These are phyloP conservation scores for Criorhina ranunculi DNA, from an alignment of 2,888 invertebrate genomes.

Conservation along the genomic window DNA sequence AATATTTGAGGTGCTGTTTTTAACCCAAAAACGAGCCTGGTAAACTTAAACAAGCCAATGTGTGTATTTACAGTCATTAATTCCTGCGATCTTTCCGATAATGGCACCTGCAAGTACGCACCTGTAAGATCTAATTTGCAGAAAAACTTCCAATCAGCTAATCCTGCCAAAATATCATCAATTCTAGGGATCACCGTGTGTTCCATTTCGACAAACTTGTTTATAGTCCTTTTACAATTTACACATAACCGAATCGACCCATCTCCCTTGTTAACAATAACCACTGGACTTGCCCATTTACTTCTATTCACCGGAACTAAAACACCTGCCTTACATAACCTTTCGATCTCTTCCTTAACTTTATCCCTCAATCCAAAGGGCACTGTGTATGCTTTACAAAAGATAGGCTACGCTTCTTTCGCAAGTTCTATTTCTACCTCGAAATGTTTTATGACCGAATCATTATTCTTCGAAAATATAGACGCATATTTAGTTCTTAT, in stretches of 20 bases:
- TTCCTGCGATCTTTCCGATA: conserved; percentile 46
- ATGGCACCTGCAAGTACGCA: conserved; percentile 53
- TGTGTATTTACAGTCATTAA: conserved; percentile 59
- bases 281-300: conserved; percentile 62
- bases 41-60: too few species aligned
- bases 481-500: too few species aligned
- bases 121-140: conserved; percentile 56
- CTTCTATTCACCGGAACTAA: conserved; percentile 51
- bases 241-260: conserved; percentile 54
- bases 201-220: too few species aligned
- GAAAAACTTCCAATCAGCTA: conserved; percentile 51
- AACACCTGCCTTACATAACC: conserved; percentile 39
- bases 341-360: conserved; percentile 51
- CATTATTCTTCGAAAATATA: too few species aligned
- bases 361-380: conserved; percentile 45
- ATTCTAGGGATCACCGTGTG: conserved; percentile 52
- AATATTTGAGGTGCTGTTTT: too few species aligned
- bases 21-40: too few species aligned
- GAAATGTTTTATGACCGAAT: too few species aligned
- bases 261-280: conserved; percentile 55
- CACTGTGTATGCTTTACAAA: conserved; percentile 41
- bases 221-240: conserved; percentile 54
- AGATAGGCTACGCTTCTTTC: too few species aligned
- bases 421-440: too few species aligned
- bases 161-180: conserved; percentile 55